Evolutionary conservation across 92 coral and sea anemone genomes (phyloP).

Genomic region (Zoanthus gigantus): DNA sequence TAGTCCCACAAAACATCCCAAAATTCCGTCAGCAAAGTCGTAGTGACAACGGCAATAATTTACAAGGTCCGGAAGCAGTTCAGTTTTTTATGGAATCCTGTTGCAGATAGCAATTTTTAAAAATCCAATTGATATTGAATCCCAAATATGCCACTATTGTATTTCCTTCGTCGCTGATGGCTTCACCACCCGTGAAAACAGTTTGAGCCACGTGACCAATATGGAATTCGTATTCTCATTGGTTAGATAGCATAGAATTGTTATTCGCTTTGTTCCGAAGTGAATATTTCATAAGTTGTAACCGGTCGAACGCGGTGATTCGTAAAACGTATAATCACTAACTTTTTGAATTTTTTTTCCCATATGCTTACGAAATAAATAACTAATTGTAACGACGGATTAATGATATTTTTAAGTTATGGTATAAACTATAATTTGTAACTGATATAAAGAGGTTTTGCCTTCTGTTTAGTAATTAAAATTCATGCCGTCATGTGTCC

Average conservation of each 20-base stretch:
- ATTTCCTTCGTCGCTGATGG: neutral
- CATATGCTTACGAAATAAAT: neutral
- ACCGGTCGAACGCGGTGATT: neutral
- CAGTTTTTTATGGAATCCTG: neutral
- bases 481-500: too few relatives aligned
- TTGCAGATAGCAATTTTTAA: neutral
- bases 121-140: neutral
- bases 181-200: conserved; percentile 30
- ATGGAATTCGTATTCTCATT: conserved; percentile 74
- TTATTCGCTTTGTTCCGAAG: conserved; percentile 50
- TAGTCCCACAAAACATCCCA: conserved; percentile 13
- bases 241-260: conserved; percentile 45
- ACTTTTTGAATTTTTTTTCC: neutral
- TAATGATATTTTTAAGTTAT: neutral
- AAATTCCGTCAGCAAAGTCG: conserved; percentile 1
- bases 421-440: too few relatives aligned
- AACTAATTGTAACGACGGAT: neutral
- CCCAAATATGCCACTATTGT: neutral
- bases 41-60: neutral
- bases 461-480: neutral
- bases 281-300: conserved; percentile 29
- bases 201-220: conserved; percentile 83
- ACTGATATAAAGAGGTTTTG: neutral
- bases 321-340: neutral
- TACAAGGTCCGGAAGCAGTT: neutral